Percentiles rank a stretch among this genome's conserved stretches.
Conservation (phyloP, 2,888 invertebrate species). For the Boloria selene region DNA sequence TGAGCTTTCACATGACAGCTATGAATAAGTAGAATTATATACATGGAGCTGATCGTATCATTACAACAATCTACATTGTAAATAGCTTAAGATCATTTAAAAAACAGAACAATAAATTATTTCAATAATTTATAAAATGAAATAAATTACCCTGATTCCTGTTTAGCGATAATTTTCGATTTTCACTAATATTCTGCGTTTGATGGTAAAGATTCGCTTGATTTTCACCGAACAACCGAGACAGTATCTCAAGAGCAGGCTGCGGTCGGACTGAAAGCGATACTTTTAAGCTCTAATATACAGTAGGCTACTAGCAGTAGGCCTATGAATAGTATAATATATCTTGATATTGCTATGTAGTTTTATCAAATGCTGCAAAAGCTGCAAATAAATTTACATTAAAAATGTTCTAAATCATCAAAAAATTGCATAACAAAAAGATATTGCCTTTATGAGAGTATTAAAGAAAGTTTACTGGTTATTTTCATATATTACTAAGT, state of each 20-base stretch:
- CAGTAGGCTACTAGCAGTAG: no score
- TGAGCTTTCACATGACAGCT: constrained; percentile 11
- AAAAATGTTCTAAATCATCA: no score
- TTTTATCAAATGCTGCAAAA: no score
- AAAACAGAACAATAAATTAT: no score
- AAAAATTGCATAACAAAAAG: no score
- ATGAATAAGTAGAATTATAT: constrained; percentile 6
- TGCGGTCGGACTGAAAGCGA: constrained; percentile 1
- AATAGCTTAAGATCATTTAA: no score
- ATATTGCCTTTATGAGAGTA: no score
- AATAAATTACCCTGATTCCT: constrained; percentile 48
- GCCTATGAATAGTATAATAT: no score
- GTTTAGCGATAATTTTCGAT: constrained; percentile 55
- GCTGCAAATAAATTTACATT: no score
- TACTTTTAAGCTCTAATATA: not conserved
- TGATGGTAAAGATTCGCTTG: constrained; percentile 47
- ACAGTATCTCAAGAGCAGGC: not conserved
- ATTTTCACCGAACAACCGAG: constrained; percentile 39
- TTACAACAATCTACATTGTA: constrained; percentile 6
- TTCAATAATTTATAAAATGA: constrained; percentile 11
- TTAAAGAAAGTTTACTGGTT: no score
- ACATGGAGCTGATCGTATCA: not conserved
- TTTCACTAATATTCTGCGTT: constrained; percentile 53
- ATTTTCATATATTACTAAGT: no score
- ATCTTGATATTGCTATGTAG: no score